These are phyloP conservation scores for Nycticorax nycticorax DNA, from an alignment of 2,113 vertebrate species.

Conservation along the genomic window DNA sequence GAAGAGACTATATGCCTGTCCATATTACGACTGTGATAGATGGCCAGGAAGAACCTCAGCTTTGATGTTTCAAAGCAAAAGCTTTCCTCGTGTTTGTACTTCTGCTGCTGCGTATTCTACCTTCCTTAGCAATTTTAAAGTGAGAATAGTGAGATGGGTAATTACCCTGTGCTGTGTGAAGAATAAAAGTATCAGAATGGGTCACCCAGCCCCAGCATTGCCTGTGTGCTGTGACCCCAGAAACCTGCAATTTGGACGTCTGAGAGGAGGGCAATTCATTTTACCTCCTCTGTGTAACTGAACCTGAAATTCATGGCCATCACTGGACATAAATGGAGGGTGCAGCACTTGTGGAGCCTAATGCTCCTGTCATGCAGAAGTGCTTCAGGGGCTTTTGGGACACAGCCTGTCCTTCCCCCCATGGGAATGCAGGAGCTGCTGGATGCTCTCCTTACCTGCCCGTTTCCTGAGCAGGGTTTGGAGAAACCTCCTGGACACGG, in stretches of 20 bases:
- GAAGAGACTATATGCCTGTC: neutral
- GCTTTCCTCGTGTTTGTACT: neutral
- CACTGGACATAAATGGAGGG: neutral
- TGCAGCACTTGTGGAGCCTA: neutral
- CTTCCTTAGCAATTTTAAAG: neutral
- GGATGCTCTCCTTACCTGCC: conserved; percentile 76
- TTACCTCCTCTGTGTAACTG: neutral
- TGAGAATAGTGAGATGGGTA: neutral
- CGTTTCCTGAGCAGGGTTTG: conserved; percentile 84
- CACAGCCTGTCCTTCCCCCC: accelerated
- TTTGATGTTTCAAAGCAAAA: neutral
- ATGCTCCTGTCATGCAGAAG: neutral
- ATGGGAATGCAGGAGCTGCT: neutral
- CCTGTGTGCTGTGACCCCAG: neutral
- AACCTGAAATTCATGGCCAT: neutral
- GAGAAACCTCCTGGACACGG: conserved; percentile 86
- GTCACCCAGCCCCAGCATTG: neutral
- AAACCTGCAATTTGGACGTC: neutral
- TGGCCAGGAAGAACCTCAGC: neutral
- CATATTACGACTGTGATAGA: neutral
- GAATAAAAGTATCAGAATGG: neutral
- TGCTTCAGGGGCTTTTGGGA: neutral
- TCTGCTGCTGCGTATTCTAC: neutral
- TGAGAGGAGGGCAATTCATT: neutral
- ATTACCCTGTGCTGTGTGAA: neutral